phyloP scores from a whole-genome alignment of 64 coral and sea anemone species.

The Montipora sp. region DNA sequence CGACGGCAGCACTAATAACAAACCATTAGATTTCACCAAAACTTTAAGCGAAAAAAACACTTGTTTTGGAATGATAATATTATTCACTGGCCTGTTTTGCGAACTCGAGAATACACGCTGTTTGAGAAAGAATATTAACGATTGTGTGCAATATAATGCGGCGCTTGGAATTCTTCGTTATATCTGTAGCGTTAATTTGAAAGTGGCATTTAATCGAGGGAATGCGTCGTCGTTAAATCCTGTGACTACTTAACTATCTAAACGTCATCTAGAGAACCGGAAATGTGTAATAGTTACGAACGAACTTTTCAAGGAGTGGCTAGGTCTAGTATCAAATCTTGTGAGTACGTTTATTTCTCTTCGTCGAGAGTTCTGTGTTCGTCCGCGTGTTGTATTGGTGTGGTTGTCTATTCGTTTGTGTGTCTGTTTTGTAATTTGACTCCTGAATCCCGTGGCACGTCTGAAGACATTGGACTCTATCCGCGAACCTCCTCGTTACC shows the following conservation, averaged over 20 bases:
- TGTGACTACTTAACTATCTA: not conserved
- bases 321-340: not conserved
- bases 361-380: not conserved
- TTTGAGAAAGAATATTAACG: too few species aligned
- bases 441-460: slow-evolving; percentile 20
- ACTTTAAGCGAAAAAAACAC: too few species aligned
- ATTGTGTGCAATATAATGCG: too few species aligned
- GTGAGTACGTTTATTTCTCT: not conserved
- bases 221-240: too few species aligned
- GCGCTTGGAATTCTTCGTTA: too few species aligned
- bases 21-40: too few species aligned
- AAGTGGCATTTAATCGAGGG: too few species aligned
- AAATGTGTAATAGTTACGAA: not conserved
- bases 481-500: not conserved
- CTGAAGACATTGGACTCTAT: slow-evolving; percentile 11
- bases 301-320: not conserved
- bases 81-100: too few species aligned
- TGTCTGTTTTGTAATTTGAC: not conserved
- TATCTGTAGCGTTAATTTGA: too few species aligned
- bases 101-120: too few species aligned
- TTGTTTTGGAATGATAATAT: too few species aligned
- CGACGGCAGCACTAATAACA: too few species aligned
- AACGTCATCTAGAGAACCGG: not conserved
- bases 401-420: not conserved
- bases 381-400: not conserved